These are phyloP conservation scores for Acromyrmex charruanus DNA, from an alignment of 1,140 invertebrate genomes.

Conservation along the genomic window DNA sequence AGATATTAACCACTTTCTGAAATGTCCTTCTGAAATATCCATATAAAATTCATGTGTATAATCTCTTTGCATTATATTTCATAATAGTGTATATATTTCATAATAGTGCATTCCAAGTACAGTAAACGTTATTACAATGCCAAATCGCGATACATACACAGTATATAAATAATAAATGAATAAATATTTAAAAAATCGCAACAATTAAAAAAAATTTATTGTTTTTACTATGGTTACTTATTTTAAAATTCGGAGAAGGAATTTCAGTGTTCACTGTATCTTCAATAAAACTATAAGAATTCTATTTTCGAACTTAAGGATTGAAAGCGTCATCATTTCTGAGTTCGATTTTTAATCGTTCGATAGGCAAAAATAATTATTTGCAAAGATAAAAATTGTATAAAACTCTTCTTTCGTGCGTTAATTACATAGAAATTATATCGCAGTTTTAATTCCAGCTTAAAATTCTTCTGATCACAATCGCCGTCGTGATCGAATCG, in stretches of 20 bases:
- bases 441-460: conserved; percentile 2
- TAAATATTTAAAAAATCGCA: conserved; percentile 8
- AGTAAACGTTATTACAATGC: conserved; percentile 8
- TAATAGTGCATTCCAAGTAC: not conserved
- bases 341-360: not conserved
- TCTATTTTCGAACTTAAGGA: not conserved
- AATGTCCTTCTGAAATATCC: not conserved
- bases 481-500: not conserved
- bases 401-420: not conserved
- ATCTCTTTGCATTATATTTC: not conserved
- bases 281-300: not conserved
- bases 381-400: not conserved
- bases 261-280: not conserved
- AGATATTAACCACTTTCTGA: not conserved
- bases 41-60: conserved; percentile 10
- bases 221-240: not conserved
- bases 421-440: not conserved
- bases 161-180: conserved; percentile 16
- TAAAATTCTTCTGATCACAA: conserved; percentile 20
- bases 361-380: not conserved
- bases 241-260: not conserved
- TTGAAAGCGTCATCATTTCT: not conserved
- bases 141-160: not conserved
- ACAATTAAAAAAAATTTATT: not conserved
- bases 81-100: not conserved